These are phyloP conservation scores for Drosophila sucinea DNA, from an alignment of 1,140 invertebrate genomes.

Conservation along the genomic window DNA sequence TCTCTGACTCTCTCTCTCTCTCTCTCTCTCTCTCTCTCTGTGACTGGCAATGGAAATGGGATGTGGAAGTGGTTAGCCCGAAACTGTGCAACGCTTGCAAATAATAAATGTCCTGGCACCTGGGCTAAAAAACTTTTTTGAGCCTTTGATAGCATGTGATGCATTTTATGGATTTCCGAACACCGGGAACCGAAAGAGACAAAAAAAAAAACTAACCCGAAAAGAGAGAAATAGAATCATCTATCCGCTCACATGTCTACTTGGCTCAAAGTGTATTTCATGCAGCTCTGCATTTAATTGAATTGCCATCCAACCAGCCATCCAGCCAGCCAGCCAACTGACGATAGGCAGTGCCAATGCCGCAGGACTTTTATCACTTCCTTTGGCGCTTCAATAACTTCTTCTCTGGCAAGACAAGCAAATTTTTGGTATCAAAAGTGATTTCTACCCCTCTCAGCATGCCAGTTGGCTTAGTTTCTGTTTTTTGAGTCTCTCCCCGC, in stretches of 20 bases:
- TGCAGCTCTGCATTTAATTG: conserved; percentile 78
- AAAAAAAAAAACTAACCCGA: conserved; percentile 14
- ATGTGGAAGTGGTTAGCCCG: not conserved
- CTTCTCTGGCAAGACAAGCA: conserved; percentile 5
- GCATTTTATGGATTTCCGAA: conserved; percentile 74
- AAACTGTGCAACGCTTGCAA: conserved; percentile 46
- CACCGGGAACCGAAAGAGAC: conserved; percentile 18
- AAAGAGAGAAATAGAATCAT: not conserved
- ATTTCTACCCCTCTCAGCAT: not conserved
- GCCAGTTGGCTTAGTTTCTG: not conserved
- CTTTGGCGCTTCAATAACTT: conserved; percentile 32
- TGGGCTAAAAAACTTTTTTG: conserved; percentile 51
- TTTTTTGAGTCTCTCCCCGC: no score
- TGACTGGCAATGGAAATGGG: not conserved
- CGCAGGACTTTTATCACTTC: conserved; percentile 32
- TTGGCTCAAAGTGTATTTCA: conserved; percentile 66
- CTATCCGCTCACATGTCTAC: conserved; percentile 13
- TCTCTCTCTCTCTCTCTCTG: not conserved
- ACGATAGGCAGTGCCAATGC: conserved; percentile 31
- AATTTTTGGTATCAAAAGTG: not conserved
- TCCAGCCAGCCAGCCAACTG: no score
- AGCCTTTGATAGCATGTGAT: conserved; percentile 70
- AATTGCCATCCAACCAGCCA: conserved; percentile 53
- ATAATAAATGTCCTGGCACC: conserved; percentile 74
- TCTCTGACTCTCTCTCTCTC: conserved; percentile 9